Evolutionary conservation across 2,113 vertebrate species (phyloP).

Genomic region (Trematomus loennbergii): DNA sequence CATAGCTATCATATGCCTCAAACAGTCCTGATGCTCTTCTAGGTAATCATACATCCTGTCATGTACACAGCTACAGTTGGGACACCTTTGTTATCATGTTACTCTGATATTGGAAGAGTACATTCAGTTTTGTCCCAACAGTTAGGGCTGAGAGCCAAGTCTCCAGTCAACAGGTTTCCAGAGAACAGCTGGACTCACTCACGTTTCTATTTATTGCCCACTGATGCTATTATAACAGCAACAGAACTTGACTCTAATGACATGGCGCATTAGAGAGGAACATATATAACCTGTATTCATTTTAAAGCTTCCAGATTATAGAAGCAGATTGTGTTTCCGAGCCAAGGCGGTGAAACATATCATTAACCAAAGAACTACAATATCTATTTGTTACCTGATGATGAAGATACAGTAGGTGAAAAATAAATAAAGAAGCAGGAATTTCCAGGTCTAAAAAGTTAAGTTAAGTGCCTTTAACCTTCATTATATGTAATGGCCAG

Average conservation of each 20-base stretch:
- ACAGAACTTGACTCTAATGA: constrained; percentile 2
- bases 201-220: constrained; percentile 45
- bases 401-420: not conserved
- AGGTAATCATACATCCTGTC: too few species aligned
- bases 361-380: not conserved
- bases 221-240: constrained; percentile 27
- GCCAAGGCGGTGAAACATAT: too few species aligned
- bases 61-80: too few species aligned
- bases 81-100: too few species aligned
- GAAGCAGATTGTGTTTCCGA: not conserved
- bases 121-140: too few species aligned
- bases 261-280: not conserved
- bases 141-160: constrained; percentile 19
- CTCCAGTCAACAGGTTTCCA: constrained; percentile 53
- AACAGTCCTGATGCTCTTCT: too few species aligned
- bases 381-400: not conserved
- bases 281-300: not conserved
- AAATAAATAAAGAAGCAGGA: not conserved
- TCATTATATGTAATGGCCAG: too few species aligned
- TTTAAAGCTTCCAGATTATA: not conserved
- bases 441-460: too few species aligned
- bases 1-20: too few species aligned
- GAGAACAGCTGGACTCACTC: constrained; percentile 28
- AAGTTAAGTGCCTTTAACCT: too few species aligned
- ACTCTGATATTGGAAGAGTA: too few species aligned